Percentiles rank a stretch among this genome's conserved stretches.
Evolutionary conservation across 2,797 vertebrate genomes (phyloP).

Genomic region (Saxicola maurus): DNA sequence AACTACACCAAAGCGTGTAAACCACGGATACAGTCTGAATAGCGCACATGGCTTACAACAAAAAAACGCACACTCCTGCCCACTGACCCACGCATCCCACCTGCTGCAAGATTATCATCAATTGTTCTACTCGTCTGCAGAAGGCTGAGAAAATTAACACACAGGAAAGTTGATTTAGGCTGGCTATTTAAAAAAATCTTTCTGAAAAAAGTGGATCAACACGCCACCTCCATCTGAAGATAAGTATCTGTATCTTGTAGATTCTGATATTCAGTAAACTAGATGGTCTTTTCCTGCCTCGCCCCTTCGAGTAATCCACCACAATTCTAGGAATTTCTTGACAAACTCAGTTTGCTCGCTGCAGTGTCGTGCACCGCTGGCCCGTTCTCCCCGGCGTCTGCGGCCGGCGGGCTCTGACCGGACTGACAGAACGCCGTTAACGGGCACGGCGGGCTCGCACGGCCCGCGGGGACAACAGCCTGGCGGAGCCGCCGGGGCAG

Average conservation of each 20-base stretch:
- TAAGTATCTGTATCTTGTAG: rapidly evolving
- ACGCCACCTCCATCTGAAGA: rapidly evolving
- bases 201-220: not conserved
- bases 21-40: not conserved
- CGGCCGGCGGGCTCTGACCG: not conserved
- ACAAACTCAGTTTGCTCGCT: not conserved
- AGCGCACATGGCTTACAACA: rapidly evolving
- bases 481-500: not conserved
- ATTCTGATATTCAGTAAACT: not conserved
- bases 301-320: not conserved
- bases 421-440: not conserved
- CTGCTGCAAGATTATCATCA: too few species aligned
- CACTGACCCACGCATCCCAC: rapidly evolving
- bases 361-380: rapidly evolving
- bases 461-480: not conserved
- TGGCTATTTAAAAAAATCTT: not conserved
- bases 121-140: not conserved
- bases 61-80: rapidly evolving
- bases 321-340: not conserved
- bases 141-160: not conserved
- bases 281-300: too few species aligned
- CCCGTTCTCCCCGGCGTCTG: not conserved
- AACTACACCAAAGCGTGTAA: not conserved
- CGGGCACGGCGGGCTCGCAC: not conserved
- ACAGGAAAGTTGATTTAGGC: not conserved